Base-by-base conservation (phyloP, 2,797 vertebrate genomes). In the Limnodromus scolopaceus region DNA sequence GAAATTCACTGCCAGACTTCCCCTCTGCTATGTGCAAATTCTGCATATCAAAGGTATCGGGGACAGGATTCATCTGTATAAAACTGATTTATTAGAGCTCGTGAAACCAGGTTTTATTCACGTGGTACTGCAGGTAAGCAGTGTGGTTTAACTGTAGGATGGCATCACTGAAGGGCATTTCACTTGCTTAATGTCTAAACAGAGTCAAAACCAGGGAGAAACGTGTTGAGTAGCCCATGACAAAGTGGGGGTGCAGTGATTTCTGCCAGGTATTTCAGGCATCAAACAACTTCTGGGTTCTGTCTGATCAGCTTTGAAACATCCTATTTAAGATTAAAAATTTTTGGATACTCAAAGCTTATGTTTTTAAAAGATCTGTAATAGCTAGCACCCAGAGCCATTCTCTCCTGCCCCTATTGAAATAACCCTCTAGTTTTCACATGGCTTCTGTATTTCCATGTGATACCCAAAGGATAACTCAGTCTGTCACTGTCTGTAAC, bases 1-100 rank as follows among this genome's bases (percentile, higher is more conserved):
- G 71, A 69, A 89, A 94, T 91, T 91, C 68, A 9, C 30, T 87
- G 92, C 88, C 92, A 96, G 86, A 30, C 80, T 95, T 92, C 57
- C 63, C 49, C 74, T 92, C 76, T 94, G 93, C 85, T 80, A 4
- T 23, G 64, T 39, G 64, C 24, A 27, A 66, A 53, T 93, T 96
- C 93, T 95, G 78, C 88, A 91, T 94, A 91, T 96, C 86, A 95
- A 94, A 96, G 84, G 30, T 70, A 66, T 25, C 0, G 0, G 65
- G 48, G 34, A 54, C 24, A 46, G 75, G 60, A 87, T 92, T 96
- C 68, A 36, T 58, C 81, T 71, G 49, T 89, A 54, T 48, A 57
- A 74, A 92, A 71, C 16, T 46, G 75, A 94, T 93, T 91, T 74
- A 75, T 91, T 74, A 39, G 68, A 39, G 89, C 53, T 64, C 48